Evolutionary conservation across 2,888 invertebrate genomes (phyloP).

Genomic region (Trichogramma evanescens): DNA sequence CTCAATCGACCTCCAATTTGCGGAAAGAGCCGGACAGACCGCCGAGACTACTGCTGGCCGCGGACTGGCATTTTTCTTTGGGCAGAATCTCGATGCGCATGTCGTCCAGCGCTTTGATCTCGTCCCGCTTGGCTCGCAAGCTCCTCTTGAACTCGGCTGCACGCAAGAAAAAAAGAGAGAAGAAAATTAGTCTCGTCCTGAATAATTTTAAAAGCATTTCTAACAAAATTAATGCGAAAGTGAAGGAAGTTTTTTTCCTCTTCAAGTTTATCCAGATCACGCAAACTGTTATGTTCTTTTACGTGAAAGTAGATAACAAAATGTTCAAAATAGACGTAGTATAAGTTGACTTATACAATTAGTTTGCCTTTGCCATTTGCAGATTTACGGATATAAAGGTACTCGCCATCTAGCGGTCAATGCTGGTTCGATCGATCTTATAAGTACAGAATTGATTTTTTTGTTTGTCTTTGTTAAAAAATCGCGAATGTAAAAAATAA

Average conservation of each 20-base stretch:
- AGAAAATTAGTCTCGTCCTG: background rate
- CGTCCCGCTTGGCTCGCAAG: slow-evolving; percentile 58
- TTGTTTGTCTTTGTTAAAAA: no score
- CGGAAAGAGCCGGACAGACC: slow-evolving; percentile 78
- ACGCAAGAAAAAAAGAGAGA: slow-evolving; percentile 5
- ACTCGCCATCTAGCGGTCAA: no score
- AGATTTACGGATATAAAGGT: no score
- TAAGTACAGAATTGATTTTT: background rate
- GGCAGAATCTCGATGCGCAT: slow-evolving; percentile 66
- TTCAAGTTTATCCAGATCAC: no score
- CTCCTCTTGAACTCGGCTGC: slow-evolving; percentile 55
- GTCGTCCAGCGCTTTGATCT: slow-evolving; percentile 65
- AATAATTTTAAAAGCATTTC: background rate
- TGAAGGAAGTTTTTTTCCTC: background rate
- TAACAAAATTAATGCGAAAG: background rate
- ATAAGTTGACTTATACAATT: no score
- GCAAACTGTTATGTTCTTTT: no score
- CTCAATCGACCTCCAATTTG: slow-evolving; percentile 74
- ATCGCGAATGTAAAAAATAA: no score
- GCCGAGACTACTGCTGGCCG: slow-evolving; percentile 62
- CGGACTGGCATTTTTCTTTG: slow-evolving; percentile 51
- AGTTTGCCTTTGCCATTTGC: no score
- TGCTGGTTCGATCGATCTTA: background rate
- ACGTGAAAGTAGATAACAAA: no score
- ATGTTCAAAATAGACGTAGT: no score